Conservation (phyloP, 2,888 invertebrate genomes). For the Microctonus hyperodae region DNA sequence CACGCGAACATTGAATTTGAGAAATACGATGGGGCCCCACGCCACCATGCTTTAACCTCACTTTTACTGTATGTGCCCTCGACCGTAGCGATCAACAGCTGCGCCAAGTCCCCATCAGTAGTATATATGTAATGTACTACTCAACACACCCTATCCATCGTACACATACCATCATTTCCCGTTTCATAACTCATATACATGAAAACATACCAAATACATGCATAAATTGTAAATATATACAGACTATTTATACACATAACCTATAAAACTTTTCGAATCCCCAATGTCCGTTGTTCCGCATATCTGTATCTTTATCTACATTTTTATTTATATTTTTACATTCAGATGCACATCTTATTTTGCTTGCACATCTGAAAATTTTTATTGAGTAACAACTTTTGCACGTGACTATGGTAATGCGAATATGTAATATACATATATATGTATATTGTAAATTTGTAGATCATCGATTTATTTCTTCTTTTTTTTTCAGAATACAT, state of each 20-base stretch:
- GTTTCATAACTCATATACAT: neutral
- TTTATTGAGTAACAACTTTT: no score
- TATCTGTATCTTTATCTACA: no score
- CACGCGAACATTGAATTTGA: neutral
- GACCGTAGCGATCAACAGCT: constrained; percentile 20
- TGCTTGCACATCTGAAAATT: no score
- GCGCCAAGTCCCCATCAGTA: neutral
- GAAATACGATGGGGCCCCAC: constrained; percentile 4
- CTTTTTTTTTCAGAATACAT: no score
- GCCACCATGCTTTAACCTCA: constrained; percentile 13
- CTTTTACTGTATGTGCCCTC: constrained; percentile 11
- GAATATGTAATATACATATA: no score
- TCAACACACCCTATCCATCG: no score
- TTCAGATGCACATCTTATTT: no score
- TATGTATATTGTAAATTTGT: no score
- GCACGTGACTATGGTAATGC: no score
- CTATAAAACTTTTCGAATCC: neutral
- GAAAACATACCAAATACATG: no score
- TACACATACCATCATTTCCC: neutral
- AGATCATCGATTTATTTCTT: no score
- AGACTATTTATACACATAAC: neutral
- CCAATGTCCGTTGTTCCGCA: neutral
- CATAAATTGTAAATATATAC: neutral
- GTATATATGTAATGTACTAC: neutral
- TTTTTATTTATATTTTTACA: no score